Conservation (phyloP, 2,888 invertebrate genomes). For the Tetragonula carbonaria region DNA sequence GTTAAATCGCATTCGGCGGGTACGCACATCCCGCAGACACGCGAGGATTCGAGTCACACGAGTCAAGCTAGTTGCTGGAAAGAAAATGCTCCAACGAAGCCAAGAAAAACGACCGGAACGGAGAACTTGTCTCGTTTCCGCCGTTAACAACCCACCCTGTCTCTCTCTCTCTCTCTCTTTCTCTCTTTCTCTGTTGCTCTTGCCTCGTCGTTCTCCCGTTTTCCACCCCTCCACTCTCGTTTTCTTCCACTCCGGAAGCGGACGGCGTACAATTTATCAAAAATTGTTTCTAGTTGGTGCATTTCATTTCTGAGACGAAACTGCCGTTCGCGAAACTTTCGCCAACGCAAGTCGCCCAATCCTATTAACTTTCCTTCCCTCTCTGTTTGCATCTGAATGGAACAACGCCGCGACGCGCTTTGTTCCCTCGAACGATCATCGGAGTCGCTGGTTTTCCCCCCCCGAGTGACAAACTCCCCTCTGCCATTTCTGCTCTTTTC, state of each 20-base stretch:
- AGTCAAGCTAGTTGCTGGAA: background rate
- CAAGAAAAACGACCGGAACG: conserved; percentile 9
- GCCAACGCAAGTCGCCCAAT: conserved; percentile 40
- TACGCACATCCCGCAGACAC: conserved; percentile 15
- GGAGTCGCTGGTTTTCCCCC: background rate
- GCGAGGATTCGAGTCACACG: background rate
- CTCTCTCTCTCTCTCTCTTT: background rate
- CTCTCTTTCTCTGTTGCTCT: background rate
- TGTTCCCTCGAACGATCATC: conserved; percentile 16
- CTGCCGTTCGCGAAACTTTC: conserved; percentile 17
- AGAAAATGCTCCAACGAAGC: conserved; percentile 12
- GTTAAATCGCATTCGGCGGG: conserved; percentile 65
- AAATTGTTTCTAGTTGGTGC: conserved; percentile 52
- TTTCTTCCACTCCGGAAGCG: background rate
- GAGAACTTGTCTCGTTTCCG: conserved; percentile 31
- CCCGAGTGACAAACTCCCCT: background rate
- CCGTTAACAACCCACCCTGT: conserved; percentile 13
- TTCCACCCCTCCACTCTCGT: too few species aligned
- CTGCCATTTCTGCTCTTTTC: background rate
- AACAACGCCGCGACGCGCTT: conserved; percentile 13
- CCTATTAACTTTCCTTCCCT: conserved; percentile 34
- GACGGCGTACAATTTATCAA: conserved; percentile 38
- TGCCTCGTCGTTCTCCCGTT: too few species aligned
- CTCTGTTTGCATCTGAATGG: conserved; percentile 32
- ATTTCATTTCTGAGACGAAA: conserved; percentile 33